These are phyloP conservation scores for Tachycineta bicolor DNA, from an alignment of 2,113 vertebrate genomes.

Conservation along the genomic window DNA sequence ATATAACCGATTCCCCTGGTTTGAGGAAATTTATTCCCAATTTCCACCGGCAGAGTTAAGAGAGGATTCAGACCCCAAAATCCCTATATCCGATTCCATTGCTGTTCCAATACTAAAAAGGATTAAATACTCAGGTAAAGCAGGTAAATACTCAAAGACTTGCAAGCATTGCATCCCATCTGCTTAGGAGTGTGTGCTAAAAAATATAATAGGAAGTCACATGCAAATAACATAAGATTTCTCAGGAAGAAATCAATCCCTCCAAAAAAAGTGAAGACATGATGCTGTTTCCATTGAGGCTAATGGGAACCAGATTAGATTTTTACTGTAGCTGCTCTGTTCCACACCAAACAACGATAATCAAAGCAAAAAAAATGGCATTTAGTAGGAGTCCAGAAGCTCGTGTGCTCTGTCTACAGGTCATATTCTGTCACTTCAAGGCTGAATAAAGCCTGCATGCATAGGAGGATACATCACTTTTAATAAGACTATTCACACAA, in stretches of 20 bases:
- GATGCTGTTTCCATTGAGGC: background rate
- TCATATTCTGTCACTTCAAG: slow-evolving; percentile 20
- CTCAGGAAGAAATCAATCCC: background rate
- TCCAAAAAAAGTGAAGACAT: background rate
- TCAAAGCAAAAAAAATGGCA: slow-evolving; percentile 22
- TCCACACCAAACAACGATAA: slow-evolving; percentile 3
- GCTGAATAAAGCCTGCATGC: background rate
- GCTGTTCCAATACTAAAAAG: background rate
- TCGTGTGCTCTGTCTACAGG: slow-evolving; percentile 23
- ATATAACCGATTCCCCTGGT: background rate
- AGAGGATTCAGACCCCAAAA: background rate
- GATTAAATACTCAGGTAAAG: background rate
- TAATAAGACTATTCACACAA: background rate
- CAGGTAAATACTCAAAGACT: background rate
- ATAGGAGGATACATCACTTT: background rate
- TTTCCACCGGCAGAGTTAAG: background rate
- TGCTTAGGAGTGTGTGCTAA: background rate
- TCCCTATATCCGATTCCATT: background rate
- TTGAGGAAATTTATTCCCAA: background rate
- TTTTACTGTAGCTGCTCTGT: background rate
- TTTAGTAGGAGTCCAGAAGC: slow-evolving; percentile 27
- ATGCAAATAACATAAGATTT: background rate
- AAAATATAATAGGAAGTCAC: background rate
- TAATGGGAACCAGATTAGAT: slow-evolving; percentile 13
- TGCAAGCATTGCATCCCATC: background rate